Percentiles rank a stretch among this genome's conserved stretches.
Conservation (phyloP, 2,888 invertebrate genomes). For the Rhynchonema sp. region DNA sequence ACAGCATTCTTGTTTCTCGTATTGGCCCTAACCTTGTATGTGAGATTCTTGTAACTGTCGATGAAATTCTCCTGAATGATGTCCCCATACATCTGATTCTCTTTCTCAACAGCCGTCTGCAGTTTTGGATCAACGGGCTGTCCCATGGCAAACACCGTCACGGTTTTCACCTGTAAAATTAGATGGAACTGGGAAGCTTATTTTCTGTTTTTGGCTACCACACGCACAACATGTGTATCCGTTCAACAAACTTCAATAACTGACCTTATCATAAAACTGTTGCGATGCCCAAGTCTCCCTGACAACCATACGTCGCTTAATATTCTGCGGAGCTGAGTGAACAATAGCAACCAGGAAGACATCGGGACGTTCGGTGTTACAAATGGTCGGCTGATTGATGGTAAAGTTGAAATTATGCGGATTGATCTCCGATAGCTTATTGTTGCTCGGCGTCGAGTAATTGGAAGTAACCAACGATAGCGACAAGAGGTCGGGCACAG, state of each 20-base stretch:
- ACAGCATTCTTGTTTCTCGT: too few relatives aligned
- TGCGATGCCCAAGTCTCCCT: constrained; percentile 8
- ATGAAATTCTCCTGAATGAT: constrained; percentile 8
- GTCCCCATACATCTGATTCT: constrained; percentile 1
- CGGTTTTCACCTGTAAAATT: neutral
- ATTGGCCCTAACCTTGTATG: constrained; percentile 5
- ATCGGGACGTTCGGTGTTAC: constrained; percentile 1
- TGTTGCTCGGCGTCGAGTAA: too few relatives aligned
- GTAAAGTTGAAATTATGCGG: constrained; percentile 4
- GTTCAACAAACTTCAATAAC: neutral
- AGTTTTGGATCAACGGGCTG: neutral
- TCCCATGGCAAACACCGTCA: constrained; percentile 6
- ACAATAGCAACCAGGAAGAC: constrained; percentile 5
- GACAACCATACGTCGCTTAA: constrained; percentile 4
- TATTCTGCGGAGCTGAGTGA: constrained; percentile 5
- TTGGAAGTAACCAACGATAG: too few relatives aligned
- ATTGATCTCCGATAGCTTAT: too few relatives aligned
- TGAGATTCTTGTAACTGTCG: constrained; percentile 7
- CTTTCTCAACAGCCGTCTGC: neutral
- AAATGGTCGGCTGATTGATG: neutral
- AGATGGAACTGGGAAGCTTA: neutral
- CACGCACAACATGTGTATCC: neutral
- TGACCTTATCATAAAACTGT: constrained; percentile 1
- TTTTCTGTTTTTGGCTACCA: neutral
- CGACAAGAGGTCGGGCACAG: too few relatives aligned